phyloP scores from a whole-genome alignment of 2,888 invertebrate genomes.

The Campopleginae sp. region DNA sequence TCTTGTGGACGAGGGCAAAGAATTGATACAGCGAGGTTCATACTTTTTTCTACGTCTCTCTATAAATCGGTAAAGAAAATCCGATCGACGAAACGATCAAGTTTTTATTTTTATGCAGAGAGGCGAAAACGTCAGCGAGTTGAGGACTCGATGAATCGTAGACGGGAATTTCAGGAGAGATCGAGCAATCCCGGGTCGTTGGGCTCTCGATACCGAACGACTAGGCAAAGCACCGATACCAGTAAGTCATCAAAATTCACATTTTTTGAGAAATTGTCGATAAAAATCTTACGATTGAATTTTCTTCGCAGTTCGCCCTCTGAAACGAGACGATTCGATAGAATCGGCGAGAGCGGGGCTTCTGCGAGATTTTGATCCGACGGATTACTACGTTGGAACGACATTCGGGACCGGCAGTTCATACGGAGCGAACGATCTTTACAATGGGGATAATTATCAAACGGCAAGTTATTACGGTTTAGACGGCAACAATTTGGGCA shows the following conservation, averaged over 20 bases:
- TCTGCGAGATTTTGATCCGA: conserved; percentile 90
- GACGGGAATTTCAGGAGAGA: conserved; percentile 90
- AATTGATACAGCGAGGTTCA: conserved; percentile 94
- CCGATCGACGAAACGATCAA: neutral
- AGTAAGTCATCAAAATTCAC: conserved; percentile 78
- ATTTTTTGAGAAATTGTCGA: neutral
- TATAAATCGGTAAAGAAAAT: neutral
- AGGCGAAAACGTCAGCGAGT: conserved; percentile 92
- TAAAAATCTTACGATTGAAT: neutral
- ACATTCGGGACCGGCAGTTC: conserved; percentile 78
- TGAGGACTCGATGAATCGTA: conserved; percentile 91
- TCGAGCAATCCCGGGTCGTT: conserved; percentile 84
- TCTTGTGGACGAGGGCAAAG: conserved; percentile 96
- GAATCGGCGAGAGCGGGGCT: conserved; percentile 92
- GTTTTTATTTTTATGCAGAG: conserved; percentile 85
- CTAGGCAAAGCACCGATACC: conserved; percentile 84
- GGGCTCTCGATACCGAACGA: conserved; percentile 83
- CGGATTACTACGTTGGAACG: conserved; percentile 88
- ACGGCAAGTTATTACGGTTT: conserved; percentile 81
- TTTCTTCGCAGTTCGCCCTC: conserved; percentile 83
- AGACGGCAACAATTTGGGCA: conserved; percentile 81
- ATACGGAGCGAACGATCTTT: conserved; percentile 76
- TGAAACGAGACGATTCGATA: conserved; percentile 86
- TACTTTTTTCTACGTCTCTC: neutral
- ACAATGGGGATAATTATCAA: conserved; percentile 80